Evolutionary conservation across 2,113 vertebrate species (phyloP).

Genomic region (Phrynosoma platyrhinos): DNA sequence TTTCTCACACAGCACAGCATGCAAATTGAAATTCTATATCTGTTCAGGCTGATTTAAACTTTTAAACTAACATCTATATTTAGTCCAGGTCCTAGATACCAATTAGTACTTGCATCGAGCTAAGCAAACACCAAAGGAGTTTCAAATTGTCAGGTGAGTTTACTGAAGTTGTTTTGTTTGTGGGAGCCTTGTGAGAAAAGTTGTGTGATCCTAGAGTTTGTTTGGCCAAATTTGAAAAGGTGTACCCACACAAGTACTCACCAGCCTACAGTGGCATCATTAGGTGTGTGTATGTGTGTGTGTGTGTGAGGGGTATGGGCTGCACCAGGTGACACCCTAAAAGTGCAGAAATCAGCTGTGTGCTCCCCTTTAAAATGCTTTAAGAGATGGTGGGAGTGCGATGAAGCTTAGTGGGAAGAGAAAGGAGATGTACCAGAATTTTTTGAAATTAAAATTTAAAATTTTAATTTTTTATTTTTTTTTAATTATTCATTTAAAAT

Average conservation of each 20-base stretch:
- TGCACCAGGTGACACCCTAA: no score
- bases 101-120: neutral
- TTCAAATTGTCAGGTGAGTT: neutral
- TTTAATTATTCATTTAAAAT: no score
- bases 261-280: no score
- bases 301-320: no score
- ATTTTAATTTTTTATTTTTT: no score
- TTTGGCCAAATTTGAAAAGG: neutral
- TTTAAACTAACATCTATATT: neutral
- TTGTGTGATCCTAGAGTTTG: neutral
- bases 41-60: neutral
- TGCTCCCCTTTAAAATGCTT: no score
- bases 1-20: neutral
- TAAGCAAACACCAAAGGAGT: neutral
- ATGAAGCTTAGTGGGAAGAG: no score
- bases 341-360: no score
- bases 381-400: no score
- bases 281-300: no score
- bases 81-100: neutral
- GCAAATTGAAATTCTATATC: neutral
- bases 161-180: neutral
- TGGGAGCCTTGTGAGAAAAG: neutral
- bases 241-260: neutral
- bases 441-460: no score
- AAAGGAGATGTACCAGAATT: no score